Base-by-base conservation (phyloP, 2,888 invertebrate species). In the Portevinia maculata region DNA sequence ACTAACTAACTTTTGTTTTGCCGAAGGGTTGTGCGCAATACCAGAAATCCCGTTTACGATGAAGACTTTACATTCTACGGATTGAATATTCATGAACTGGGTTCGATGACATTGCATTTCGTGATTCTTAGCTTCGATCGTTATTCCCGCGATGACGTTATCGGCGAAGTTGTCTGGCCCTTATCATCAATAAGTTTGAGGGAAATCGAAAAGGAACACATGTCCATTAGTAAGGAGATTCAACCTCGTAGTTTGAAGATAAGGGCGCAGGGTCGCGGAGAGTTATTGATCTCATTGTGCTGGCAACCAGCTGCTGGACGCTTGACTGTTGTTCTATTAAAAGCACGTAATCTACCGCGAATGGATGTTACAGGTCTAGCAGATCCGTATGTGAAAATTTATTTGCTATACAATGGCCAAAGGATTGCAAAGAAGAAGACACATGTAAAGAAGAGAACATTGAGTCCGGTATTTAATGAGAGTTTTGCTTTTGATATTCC, bases 61-160 rank as follows among this genome's bases (percentile, higher is more conserved):
- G 99, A 99, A 91, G 99, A 99, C 90, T 99, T 99, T 90, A 99
- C 99, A 0, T 99, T 99, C 93, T 99, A 98, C 89, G 99, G 99
- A 67, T 94, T 98, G 87, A 94, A 94, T 57, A 94, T 95, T 85
- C 95, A 95, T 88, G 98, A 98, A 91, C 92, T 98, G 76, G 93
- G 95, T 88, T 95, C 94, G 88, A 97, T 97, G 90, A 98, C 98
- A 4, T 92, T 98, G 62, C 98, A 98, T 92, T 98, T 98, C 90
- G 96, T 97, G 67, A 96, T 98, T 15, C 93, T 96, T 88, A 99
- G 96, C 91, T 99, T 98, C 91, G 98, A 99, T 92, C 95, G 98
- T 89, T 99, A 99, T 90, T 99, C 99, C 32, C 95, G 99, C 17
- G 99, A 99, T 89, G 98, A 99, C 90, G 97, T 99, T 87, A 98